Evolutionary conservation across 53 echinoderm and acorn worm genomes (phyloP).

Genomic region (Paracentrotus lividus): DNA sequence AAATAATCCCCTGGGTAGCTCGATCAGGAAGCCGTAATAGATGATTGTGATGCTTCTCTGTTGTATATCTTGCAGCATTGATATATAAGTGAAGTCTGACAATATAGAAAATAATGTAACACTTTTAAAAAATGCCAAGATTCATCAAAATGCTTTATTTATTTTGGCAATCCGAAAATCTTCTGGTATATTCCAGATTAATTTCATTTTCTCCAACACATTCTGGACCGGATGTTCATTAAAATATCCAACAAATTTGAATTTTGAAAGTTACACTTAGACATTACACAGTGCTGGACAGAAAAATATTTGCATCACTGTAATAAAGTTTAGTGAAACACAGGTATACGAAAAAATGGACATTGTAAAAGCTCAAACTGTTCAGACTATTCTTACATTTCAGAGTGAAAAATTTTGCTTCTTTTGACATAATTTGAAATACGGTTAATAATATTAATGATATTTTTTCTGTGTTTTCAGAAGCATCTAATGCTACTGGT

Average conservation of each 20-base stretch:
- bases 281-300: too few species aligned
- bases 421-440: not conserved
- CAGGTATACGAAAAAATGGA: too few species aligned
- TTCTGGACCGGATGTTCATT: not conserved
- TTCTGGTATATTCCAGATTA: too few species aligned
- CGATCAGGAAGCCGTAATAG: too few species aligned
- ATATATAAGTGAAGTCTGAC: not conserved
- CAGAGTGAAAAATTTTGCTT: not conserved
- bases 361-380: too few species aligned
- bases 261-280: not conserved
- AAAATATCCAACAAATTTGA: not conserved
- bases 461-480: not conserved
- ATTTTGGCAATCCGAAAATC: not conserved
- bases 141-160: not conserved
- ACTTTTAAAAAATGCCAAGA: not conserved
- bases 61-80: not conserved
- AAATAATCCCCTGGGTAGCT: too few species aligned
- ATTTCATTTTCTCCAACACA: not conserved
- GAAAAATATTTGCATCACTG: too few species aligned
- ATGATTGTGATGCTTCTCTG: too few species aligned
- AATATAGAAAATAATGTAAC: not conserved
- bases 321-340: too few species aligned
- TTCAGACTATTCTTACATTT: not conserved
- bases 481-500: conserved; percentile 70
- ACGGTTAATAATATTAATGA: not conserved